Base-by-base conservation (phyloP, 2,888 invertebrate species). In the Trachelus tabidus region DNA sequence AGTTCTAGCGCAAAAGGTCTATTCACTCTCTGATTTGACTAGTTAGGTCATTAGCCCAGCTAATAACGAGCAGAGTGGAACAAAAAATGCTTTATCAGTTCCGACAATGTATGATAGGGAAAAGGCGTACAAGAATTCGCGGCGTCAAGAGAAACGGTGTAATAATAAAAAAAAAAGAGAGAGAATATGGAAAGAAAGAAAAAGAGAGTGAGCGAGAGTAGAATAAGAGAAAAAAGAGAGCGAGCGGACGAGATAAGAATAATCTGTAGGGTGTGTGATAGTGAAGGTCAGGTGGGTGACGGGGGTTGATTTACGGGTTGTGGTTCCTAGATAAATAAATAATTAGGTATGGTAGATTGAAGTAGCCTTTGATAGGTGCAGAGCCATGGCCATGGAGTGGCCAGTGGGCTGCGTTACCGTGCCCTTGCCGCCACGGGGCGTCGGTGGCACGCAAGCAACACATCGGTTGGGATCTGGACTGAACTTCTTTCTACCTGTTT, bases 401-500 rank as follows among this genome's bases (percentile, higher is more conserved):
- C 88, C 82, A 89, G 87, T 85, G 89, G 90, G 89, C 90, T 87
- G 90, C 88, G 87, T 89, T 91, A 90, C 90, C 89, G 82, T 89
- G 90, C 90, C 90, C 87, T 78, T 88, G 89, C 87, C 90, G 90
- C 91, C 91, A 91, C 91, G 90, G 89, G 91, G 90, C 91, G 90
- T 89, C 88, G 89, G 86, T 89, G 89, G 89, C 89, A 89, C 90
- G 87, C 87, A 86, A 86, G 87, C 87, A 89, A 90, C 90, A 89
- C 89, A 89, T 90, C 90, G 88, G 89, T 87, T 87, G 89, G 89
- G 87, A 87, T 88, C 88, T 90, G 89, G 89, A 77, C 78, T 90
- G 88, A 90, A 90, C 90, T 90, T 90, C 87, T 86, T 91, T 91
- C 91, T 95, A 96, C 96, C 95, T 97, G 96, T 94, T 96, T 97